Evolutionary conservation across 1,140 invertebrate species (phyloP), one percentile per base, ranked within the genome.

Genomic region (Calephelis virginiensis): DNA sequence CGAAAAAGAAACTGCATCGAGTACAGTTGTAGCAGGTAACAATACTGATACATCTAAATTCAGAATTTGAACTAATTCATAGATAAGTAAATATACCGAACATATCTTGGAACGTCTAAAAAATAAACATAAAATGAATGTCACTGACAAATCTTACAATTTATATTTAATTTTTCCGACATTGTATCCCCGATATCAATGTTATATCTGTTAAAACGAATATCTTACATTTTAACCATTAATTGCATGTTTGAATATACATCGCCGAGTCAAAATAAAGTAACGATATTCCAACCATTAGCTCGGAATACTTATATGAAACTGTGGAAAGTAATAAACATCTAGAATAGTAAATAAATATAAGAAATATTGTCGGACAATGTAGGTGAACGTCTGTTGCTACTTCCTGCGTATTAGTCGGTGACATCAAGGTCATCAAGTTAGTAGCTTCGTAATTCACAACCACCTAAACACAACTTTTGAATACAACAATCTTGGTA

Each of bases 201-300:
- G 81, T 65, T 75, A 61, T 14, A 66, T 80, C 17, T 83, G 81
- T 37, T 50, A 48, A 8, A 77, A 72, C n/a, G 61, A 61, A 6
- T 80, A 73, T 53, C 63, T 67, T 6, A 69, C 65, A 40, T 78
- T 81, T 47, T 78, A 73, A 46, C 47, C 65, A 9, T 47, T 78
- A 0, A 56, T 74, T 13, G 77, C 81, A n/a, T 85, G 87, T 17
- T 85, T 89, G 85, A 75, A 78, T 10, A 65, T 56, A 7, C 83
- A 89, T 61, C 80, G 75, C 48, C 71, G 73, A 6, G 86, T 86
- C 63, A 2, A 28, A n/a, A 28, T 28, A 4, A 28, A 4, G 28
- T 28, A 28, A 28, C 28, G 28, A 28, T 28, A 28, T 28, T 28
- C 28, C 28, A 28, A 28, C 28, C 28, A 28, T 28, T 28, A 2